Conservation (phyloP, 2,113 vertebrate genomes). For the Cyanoderma ruficeps region DNA sequence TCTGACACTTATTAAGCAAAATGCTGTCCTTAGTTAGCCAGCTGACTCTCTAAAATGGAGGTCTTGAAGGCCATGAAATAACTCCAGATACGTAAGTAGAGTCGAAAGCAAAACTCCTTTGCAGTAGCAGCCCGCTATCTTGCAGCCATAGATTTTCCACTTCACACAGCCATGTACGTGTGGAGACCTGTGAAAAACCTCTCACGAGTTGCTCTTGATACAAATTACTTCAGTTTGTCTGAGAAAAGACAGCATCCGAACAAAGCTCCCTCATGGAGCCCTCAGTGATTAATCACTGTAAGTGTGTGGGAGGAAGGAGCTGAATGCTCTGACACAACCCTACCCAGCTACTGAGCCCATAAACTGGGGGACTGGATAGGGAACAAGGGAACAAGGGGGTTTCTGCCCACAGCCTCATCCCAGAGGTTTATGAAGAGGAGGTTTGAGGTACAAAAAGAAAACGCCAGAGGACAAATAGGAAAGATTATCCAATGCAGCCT, state of each 20-base stretch:
- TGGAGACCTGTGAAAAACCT: not conserved
- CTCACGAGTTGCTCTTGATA: not conserved
- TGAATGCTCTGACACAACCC: not conserved
- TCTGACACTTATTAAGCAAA: constrained; percentile 4
- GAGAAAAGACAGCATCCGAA: not conserved
- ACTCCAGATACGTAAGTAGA: not conserved
- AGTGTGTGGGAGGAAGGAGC: not conserved
- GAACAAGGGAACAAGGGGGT: not conserved
- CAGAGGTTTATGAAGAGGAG: not conserved
- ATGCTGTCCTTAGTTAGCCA: not conserved
- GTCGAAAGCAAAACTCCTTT: not conserved
- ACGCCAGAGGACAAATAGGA: not conserved
- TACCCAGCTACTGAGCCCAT: not conserved
- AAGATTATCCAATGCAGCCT: not conserved
- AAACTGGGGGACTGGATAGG: not conserved
- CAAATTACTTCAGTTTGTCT: not conserved
- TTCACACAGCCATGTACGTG: not conserved
- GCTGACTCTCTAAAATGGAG: not conserved
- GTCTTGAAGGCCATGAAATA: not conserved
- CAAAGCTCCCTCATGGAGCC: not conserved
- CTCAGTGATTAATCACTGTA: not conserved
- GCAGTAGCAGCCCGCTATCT: not conserved
- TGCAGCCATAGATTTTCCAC: not conserved
- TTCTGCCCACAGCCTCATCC: not conserved
- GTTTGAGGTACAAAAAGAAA: not conserved